These are phyloP conservation scores for Acanthosepion lycidas DNA, from an alignment of 2,888 invertebrate species.

Conservation along the genomic window DNA sequence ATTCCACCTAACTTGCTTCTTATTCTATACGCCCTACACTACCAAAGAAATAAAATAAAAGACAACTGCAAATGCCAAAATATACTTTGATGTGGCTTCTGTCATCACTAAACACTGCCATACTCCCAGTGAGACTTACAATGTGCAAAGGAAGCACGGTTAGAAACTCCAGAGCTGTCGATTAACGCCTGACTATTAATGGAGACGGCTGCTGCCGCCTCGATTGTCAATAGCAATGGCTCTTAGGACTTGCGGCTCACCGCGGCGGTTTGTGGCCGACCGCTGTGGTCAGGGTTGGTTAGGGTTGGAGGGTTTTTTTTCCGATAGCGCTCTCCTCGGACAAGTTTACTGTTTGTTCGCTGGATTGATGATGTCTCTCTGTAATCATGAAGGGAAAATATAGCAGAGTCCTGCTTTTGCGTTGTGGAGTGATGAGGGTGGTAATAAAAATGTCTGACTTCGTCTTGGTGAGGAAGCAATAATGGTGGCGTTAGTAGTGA, in stretches of 20 bases:
- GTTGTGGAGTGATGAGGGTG: not conserved
- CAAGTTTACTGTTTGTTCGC: slow-evolving; percentile 13
- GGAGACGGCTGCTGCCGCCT: not conserved
- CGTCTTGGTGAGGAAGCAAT: slow-evolving; percentile 4
- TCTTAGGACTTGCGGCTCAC: slow-evolving; percentile 22
- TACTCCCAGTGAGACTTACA: not conserved
- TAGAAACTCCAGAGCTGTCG: slow-evolving; percentile 7
- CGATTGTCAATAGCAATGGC: not conserved
- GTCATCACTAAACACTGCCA: not conserved
- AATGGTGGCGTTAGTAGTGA: not conserved
- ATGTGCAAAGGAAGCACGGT: not conserved
- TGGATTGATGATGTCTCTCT: slow-evolving; percentile 18
- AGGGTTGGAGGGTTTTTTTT: not conserved
- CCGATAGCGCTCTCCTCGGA: slow-evolving; percentile 33
- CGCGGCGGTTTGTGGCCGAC: slow-evolving; percentile 4
- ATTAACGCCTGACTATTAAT: not conserved
- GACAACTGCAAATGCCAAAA: not conserved
- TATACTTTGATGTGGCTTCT: slow-evolving; percentile 23
- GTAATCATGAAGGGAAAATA: slow-evolving; percentile 6
- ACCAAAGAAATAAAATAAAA: not conserved
- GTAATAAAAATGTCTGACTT: slow-evolving; percentile 11
- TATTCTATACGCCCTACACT: not conserved
- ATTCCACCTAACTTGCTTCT: not conserved
- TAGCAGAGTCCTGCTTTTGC: not conserved
- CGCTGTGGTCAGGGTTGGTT: not conserved